Base-by-base conservation (phyloP, 2,888 invertebrate genomes). In the Meghimatium bilineatum region DNA sequence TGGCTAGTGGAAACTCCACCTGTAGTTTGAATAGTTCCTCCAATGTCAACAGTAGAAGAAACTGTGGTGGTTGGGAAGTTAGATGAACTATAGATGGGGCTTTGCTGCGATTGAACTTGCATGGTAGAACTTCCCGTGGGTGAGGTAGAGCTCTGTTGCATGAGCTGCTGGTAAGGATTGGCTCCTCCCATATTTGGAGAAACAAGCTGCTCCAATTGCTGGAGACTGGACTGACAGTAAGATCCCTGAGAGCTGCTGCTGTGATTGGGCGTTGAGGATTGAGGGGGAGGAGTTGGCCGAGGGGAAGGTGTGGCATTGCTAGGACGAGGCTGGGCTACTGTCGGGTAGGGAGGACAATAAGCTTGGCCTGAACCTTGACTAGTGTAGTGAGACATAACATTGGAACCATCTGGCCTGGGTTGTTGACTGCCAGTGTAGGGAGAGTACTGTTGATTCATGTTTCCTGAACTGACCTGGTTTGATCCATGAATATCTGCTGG, bases 151-250 rank as follows among this genome's bases (percentile, higher is more conserved):
- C 82, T 84, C 63, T 81, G 85, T 80, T 88, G 88, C 87, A 88
- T 86, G 67, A 88, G 83, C 71, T 86, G 85, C 69, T 88, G 88
- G 72, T 86, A 88, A 0, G 88, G 88, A 83, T 88, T 88, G 34
- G 86, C 67, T 34, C 80, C 86, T 8, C 85, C 86, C 69, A 87
- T 82, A 26, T 87, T 84, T 69, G 89, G 89, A 38, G 91, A 86
- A 85, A 90, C 87, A 78, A 91, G 88, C 86, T 89, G 90, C 85
- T 90, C 88, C 87, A 89, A 74, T 77, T 89, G 89, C 71, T 89
- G 89, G 34, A 89, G 83, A 34, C 88, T 88, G 23, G 89, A 88
- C 78, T 87, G 88, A 52, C 88, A 83, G 69, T 88, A 88, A 71
- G 84, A 88, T 87, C 89, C 89, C 89, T 90, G 90, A 89, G 90